These are phyloP conservation scores for Epinephelus moara DNA, from an alignment of 2,113 vertebrate genomes.

Conservation along the genomic window DNA sequence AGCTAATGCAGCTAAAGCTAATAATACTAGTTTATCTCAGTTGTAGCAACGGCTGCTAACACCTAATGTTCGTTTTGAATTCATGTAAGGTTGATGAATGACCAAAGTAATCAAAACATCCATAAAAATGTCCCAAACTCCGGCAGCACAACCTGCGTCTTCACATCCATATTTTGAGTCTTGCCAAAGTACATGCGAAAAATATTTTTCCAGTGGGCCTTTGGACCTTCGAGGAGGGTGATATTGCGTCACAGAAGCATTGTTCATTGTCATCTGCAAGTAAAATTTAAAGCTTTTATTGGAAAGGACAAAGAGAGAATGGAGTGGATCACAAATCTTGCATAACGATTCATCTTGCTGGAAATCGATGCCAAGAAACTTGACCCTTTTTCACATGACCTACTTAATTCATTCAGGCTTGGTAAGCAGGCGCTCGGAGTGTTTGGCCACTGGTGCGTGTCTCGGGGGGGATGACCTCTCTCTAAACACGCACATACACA, in stretches of 20 bases:
- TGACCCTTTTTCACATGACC: constrained; percentile 71
- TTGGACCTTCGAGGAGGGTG: background rate
- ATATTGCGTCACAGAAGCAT: background rate
- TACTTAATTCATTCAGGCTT: constrained; percentile 72
- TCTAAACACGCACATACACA: constrained; percentile 33
- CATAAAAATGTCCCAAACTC: background rate
- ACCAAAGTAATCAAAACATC: no score
- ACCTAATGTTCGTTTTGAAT: constrained; percentile 7
- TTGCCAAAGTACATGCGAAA: constrained; percentile 7
- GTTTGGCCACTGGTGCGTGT: constrained; percentile 49
- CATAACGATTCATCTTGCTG: constrained; percentile 62
- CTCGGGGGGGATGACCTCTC: constrained; percentile 37
- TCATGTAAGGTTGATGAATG: background rate
- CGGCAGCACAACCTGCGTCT: background rate
- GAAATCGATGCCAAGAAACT: constrained; percentile 71
- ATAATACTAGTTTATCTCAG: constrained; percentile 1
- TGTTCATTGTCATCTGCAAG: constrained; percentile 35
- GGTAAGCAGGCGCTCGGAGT: constrained; percentile 48
- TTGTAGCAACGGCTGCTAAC: background rate
- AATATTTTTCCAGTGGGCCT: background rate
- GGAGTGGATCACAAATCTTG: constrained; percentile 45
- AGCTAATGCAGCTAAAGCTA: constrained; percentile 16
- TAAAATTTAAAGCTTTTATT: constrained; percentile 57
- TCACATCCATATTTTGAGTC: background rate
- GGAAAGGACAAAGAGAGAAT: constrained; percentile 51